phyloP scores from a whole-genome alignment of 92 coral and sea anemone species.

The Umimayanthus kanabou region DNA sequence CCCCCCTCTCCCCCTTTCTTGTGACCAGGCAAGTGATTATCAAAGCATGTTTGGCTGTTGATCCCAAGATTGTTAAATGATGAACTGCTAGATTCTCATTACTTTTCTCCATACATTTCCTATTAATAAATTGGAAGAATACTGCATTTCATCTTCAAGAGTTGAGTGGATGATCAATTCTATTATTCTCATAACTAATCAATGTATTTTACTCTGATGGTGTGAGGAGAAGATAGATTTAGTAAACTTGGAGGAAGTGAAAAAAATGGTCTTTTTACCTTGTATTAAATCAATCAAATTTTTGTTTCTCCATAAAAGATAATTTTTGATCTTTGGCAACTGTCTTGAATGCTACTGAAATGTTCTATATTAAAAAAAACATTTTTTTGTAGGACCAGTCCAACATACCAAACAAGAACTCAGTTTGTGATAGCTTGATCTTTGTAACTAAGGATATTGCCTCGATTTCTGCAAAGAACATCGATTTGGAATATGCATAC shows the following conservation, averaged over 20 bases:
- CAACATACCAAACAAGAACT: conserved; percentile 20
- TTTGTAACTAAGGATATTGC: conserved; percentile 25
- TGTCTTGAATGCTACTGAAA: neutral
- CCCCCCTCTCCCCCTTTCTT: too few species aligned
- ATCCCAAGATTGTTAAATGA: too few species aligned
- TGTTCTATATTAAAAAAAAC: neutral
- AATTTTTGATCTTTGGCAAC: neutral
- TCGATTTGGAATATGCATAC: conserved; percentile 32
- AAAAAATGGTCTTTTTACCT: neutral
- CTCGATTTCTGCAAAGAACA: conserved; percentile 22
- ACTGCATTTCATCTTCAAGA: too few species aligned
- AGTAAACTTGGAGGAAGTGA: neutral
- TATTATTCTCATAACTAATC: too few species aligned
- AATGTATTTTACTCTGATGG: too few species aligned
- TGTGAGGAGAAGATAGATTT: too few species aligned
- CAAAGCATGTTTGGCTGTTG: too few species aligned
- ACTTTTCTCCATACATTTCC: too few species aligned
- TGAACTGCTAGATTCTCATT: too few species aligned
- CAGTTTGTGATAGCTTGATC: conserved; percentile 28
- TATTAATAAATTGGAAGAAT: too few species aligned
- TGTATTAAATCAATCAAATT: neutral
- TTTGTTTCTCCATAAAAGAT: neutral
- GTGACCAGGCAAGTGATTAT: too few species aligned
- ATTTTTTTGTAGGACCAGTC: neutral
- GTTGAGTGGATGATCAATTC: too few species aligned